Conservation (phyloP, 92 coral and sea anemone genomes). For the Chrysogorgia sp. region DNA sequence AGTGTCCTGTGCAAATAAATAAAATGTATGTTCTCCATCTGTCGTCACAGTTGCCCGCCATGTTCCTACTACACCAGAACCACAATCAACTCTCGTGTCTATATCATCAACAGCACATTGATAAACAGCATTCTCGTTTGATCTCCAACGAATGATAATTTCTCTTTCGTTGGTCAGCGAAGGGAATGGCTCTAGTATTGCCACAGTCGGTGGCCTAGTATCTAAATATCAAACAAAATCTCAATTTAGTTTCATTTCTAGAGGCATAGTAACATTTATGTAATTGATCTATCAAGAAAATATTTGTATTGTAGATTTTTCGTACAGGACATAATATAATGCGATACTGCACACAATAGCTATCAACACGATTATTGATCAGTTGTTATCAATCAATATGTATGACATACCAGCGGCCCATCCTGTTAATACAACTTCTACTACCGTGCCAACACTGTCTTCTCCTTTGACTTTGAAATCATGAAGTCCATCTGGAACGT, state of each 20-base stretch:
- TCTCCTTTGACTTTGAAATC: slow-evolving; percentile 21
- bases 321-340: too few species aligned
- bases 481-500: slow-evolving; percentile 23
- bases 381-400: too few species aligned
- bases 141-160: neutral
- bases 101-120: slow-evolving; percentile 26
- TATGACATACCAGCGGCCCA: slow-evolving; percentile 24
- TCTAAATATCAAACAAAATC: neutral
- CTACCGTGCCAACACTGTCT: slow-evolving; percentile 9
- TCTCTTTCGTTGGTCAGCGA: neutral
- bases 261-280: too few species aligned
- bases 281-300: too few species aligned
- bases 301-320: too few species aligned
- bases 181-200: neutral
- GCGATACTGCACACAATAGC: too few species aligned
- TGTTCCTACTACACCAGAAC: neutral
- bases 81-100: neutral
- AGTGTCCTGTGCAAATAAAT: slow-evolving; percentile 1
- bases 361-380: too few species aligned
- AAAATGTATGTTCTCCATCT: slow-evolving; percentile 23
- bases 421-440: slow-evolving; percentile 2
- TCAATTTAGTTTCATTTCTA: too few species aligned
- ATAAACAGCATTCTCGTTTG: neutral
- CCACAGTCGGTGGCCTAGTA: neutral
- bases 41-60: slow-evolving; percentile 4